Percentiles rank a stretch among this genome's conserved stretches.
Conservation (phyloP, 37 sponge, comb jelly and placozoan genomes). For the Mnemiopsis leidyi region DNA sequence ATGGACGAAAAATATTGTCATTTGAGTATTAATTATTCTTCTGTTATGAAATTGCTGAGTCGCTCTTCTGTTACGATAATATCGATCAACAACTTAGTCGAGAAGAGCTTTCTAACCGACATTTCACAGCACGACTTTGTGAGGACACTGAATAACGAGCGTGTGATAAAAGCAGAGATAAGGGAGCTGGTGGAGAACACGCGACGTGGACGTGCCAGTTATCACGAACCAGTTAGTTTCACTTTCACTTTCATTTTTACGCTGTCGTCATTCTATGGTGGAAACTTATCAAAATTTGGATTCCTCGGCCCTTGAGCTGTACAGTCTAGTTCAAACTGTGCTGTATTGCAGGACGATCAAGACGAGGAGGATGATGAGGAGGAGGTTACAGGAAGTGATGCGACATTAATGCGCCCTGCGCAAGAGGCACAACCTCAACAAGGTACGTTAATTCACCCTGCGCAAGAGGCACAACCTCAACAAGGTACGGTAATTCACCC, state of each 20-base stretch:
- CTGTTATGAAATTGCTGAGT: too few relatives aligned
- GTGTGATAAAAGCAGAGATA: slow-evolving; percentile 37
- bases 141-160: slow-evolving; percentile 4
- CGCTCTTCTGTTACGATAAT: too few relatives aligned
- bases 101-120: too few relatives aligned
- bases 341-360: background rate
- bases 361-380: slow-evolving; percentile 6
- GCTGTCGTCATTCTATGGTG: too few relatives aligned
- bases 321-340: too few relatives aligned
- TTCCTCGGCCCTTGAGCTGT: too few relatives aligned
- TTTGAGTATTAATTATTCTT: too few relatives aligned
- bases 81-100: too few relatives aligned
- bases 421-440: background rate
- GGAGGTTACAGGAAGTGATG: background rate
- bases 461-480: background rate
- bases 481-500: slow-evolving; percentile 27
- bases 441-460: slow-evolving; percentile 8
- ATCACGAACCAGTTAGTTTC: slow-evolving; percentile 11
- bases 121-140: slow-evolving; percentile 14
- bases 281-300: too few relatives aligned
- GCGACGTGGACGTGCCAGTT: background rate
- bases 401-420: slow-evolving; percentile 2
- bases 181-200: slow-evolving; percentile 1
- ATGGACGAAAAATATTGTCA: too few relatives aligned
- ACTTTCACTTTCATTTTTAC: too few relatives aligned